Base-by-base conservation (phyloP, 1,140 invertebrate genomes). In the Bombus fervidus region DNA sequence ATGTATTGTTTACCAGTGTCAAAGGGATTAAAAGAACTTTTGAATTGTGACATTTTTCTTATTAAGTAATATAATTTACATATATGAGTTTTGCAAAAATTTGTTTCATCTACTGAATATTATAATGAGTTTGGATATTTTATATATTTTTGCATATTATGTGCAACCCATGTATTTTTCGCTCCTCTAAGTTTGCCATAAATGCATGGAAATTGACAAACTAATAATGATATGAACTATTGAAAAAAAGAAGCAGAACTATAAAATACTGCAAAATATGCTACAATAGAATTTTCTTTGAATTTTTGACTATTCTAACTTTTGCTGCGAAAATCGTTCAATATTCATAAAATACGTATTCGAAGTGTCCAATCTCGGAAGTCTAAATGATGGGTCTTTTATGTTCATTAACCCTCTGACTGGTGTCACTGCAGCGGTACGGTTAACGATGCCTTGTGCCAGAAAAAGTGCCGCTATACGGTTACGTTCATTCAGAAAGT, bases 321-420 rank as follows among this genome's bases (percentile, higher is more conserved):
- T 73, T 73, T 31, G 8, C n/a, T 41, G 4, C 10, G 25, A 71
- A 28, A 6, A 71, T 37, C 4, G n/a, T 59, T 53, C 10, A 13
- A 34, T 25, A 22, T 41, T 3, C 3, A 62, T 77, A 41, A 22
- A 79, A 72, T 79, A 47, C 39, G 18, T 84, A 79, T 62, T 79
- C 43, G 9, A 84, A 84, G 66, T 84, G 76, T 84, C 62, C 76
- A 47, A 84, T 79, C 83, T 84, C 83, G 83, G 83, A 84, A 84
- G 83, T 84, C n/a, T 13, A 72, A 79, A 84, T 79, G 76, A 84
- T 84, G 83, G 83, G 83, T 84, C 53, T 79, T 84, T 84, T 84
- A 84, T 84, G 53, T 84, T 84, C 83, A 72, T 84, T 84, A 84
- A 84, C 76, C 76, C 76, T 62, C 66, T 53, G 53, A 71, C 75